Evolutionary conservation across 2,888 invertebrate genomes (phyloP), one percentile per base, ranked within the genome.

Genomic region (Hymenopus coronatus): DNA sequence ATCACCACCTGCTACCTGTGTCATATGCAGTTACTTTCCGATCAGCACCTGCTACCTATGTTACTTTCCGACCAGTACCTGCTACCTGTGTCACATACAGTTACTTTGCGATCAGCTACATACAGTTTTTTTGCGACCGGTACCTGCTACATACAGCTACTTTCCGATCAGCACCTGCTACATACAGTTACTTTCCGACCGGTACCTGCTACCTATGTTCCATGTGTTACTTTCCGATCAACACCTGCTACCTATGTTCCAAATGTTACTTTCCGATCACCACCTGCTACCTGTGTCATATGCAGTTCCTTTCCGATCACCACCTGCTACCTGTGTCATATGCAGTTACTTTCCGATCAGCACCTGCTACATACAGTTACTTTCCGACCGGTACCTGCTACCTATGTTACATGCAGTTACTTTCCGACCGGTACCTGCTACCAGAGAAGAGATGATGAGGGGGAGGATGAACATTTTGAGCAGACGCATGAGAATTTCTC

Each of bases 391-490:
- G 54, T 3, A n/a, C 46, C 12, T 46, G 2, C 14, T 46, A 54
- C 20, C 20, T 70, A 2, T 20, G 20, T 3, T 70, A 40, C 54
- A 70, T 54, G 15, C 1, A 15, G 54, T 70, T 70, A 70, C 54
- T 70, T 70, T 70, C 83, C n/a, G 28, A 15, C n/a, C 14, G 12
- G 8, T 28, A 95, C 95, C 95, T 91, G 95, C 94, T 89, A 96
- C 95, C 88, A 96, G 94, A 88, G 95, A 95, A 70, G 95, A 95
- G 84, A 96, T 94, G 91, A 96, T 96, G 88, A 96, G 94, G 12
- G 96, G 96, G 33, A 96, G 93, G 91, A 96, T 96, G 91, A 96
- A 94, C 95, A 96, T 95, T 93, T 96, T 96, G 89, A 96, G 93
- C 92, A 95, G 94, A 90, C 96, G 93, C 95, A 96, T 96, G 89